Evolutionary conservation across 2,797 vertebrate species (phyloP), one percentile per base, ranked within the genome.

Genomic region (Silurus aristotelis): DNA sequence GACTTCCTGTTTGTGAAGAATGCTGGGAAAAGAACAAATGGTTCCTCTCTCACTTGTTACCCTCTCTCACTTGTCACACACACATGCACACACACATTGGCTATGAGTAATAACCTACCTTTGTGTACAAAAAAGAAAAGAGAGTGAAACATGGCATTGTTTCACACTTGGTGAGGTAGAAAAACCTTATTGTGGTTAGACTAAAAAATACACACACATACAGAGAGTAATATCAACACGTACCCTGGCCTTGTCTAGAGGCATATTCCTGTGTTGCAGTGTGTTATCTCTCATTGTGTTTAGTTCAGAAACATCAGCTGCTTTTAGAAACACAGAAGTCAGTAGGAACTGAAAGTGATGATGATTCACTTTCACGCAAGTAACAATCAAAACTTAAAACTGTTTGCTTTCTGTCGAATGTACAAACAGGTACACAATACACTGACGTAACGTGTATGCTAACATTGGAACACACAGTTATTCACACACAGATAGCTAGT

Each of bases 1-100:
- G 80, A 85, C 87, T 86, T 89, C 87, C 87, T 81, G 86, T 89
- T 80, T 88, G 81, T 88, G 60, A 81, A 77, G 87, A 76, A 82
- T 88, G 82, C 85, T 88, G 83, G 86, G 83, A 87, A 89, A 86
- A 89, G 68, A 12, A 79, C 52, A 80, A 72, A 25, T 70, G 79
- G 88, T 89, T 89, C 88, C 85, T 86, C 85, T 88, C 85, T 87
- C 68, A 58, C 58, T 85, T 67, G n/a, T 19, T 55, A 46, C 38
- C 72, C 3, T 86, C 85, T 88, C 85, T 86, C 68, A 58, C 64
- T 85, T 67, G 31, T 19, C 38, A 48, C 22, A 38, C 85, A 68
- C 31, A 77, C 71, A 73, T 56, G 81, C 17, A 63, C 68, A 48
- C 38, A 70, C 75, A 84, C 82, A 75, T 3, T 71, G 22, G 64